Conservation (phyloP, 2,888 invertebrate genomes). For the Ligdia adustata region DNA sequence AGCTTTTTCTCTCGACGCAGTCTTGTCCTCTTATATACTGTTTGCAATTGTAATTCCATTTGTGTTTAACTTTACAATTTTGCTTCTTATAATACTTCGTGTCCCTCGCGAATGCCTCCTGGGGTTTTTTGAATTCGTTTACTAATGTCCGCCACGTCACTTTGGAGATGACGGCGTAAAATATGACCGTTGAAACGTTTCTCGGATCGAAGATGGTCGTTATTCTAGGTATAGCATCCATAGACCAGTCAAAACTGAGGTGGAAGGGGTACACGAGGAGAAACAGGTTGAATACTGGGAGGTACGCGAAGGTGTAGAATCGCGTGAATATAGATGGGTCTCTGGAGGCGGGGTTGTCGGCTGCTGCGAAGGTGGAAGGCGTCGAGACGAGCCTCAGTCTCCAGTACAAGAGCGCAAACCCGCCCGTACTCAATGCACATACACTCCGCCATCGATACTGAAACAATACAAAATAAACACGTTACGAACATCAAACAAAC, state of each 20-base stretch:
- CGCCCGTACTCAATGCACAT: conserved; percentile 86
- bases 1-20: conserved; percentile 69
- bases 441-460: conserved; percentile 89
- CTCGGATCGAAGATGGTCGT: conserved; percentile 90
- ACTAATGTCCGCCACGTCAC: conserved; percentile 67
- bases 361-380: conserved; percentile 93
- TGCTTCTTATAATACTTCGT: conserved; percentile 71
- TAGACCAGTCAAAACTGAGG: conserved; percentile 99
- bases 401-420: conserved; percentile 88
- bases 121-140: conserved; percentile 66
- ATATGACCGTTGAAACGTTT: conserved; percentile 89
- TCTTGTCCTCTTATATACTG: conserved; percentile 70
- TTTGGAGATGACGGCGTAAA: conserved; percentile 86
- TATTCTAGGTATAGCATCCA: conserved; percentile 97
- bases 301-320: conserved; percentile 94
- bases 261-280: conserved; percentile 93
- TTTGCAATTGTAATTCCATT: conserved; percentile 73
- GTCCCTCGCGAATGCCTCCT: conserved; percentile 59
- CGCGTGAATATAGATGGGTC: conserved; percentile 91
- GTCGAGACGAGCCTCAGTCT: conserved; percentile 91
- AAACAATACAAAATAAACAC: conserved; percentile 59
- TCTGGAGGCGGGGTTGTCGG: conserved; percentile 98
- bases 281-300: conserved; percentile 95
- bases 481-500: conserved; percentile 2
- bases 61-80: conserved; percentile 70